Evolutionary conservation across 2,888 invertebrate genomes (phyloP).

Genomic region (Amiota minor): DNA sequence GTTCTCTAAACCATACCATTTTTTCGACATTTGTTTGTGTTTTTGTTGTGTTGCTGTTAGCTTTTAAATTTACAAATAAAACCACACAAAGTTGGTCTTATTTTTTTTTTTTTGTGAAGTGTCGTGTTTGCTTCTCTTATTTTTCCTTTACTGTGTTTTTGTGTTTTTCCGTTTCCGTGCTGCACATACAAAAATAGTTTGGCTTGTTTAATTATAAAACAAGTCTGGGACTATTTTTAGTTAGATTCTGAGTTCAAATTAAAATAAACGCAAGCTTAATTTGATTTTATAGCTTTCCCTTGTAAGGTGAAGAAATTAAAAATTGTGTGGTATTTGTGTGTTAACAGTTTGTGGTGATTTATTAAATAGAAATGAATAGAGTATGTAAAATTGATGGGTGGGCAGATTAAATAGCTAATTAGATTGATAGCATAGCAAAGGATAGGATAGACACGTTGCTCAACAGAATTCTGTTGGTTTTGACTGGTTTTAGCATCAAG

Average conservation of each 20-base stretch:
- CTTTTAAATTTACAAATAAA: constrained; percentile 63
- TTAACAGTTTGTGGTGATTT: too few relatives aligned
- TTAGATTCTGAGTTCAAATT: constrained; percentile 52
- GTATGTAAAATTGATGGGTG: too few relatives aligned
- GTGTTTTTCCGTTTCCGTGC: background rate
- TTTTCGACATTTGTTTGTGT: constrained; percentile 42
- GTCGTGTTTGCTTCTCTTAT: too few relatives aligned
- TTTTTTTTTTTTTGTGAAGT: too few relatives aligned
- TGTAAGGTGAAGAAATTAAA: background rate
- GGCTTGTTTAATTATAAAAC: constrained; percentile 20
- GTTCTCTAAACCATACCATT: background rate
- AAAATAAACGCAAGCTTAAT: constrained; percentile 63
- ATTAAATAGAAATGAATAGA: too few relatives aligned
- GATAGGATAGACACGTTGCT: too few relatives aligned
- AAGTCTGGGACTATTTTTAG: constrained; percentile 29
- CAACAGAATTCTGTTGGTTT: too few relatives aligned
- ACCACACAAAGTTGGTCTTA: constrained; percentile 28
- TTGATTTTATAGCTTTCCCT: constrained; percentile 49
- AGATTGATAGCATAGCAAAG: too few relatives aligned
- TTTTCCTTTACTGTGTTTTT: background rate
- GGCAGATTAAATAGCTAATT: too few relatives aligned
- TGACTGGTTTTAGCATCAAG: too few relatives aligned
- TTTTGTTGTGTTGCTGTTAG: constrained; percentile 13
- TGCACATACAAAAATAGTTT: constrained; percentile 17
- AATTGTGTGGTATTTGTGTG: too few relatives aligned